Base-by-base conservation (phyloP, 2,888 invertebrate genomes). In the Ectropis crepuscularia region DNA sequence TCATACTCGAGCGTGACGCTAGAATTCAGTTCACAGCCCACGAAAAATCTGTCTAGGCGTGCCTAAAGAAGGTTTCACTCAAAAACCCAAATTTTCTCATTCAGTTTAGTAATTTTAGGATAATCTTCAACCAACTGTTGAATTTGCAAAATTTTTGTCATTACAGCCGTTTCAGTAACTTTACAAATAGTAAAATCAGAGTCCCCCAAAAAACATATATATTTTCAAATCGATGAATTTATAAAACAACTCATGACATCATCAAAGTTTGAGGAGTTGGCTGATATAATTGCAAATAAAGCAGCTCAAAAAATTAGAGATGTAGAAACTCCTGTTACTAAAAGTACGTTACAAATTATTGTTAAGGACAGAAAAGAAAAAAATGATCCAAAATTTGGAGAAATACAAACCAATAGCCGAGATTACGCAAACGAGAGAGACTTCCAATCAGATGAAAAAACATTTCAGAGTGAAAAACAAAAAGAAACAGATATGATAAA, bases 241-340 rank as follows among this genome's bases (percentile, higher is more conserved):
- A 74, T 85, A 10, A 74, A 73, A 5, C 74, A 72, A 64, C 55
- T 85, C 8, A 67, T 84, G 11, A 54, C 57, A 2, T 81, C 83
- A 0, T 65, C 77, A 5, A 80, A 75, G 54, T 79, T 85, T 51
- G 74, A 80, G n/a, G 64, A 77, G 54, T 53, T 85, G 0, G 77
- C 76, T 0, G 79, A 81, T 9, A 73, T 74, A 54, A 79, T 85
- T 43, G 83, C 82, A 7, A 75, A 81, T 0, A 81, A 74, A 69
- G 80, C 84, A 5, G 79, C 74, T 5, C 67, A 72, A 47, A 81
- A 77, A 69, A 73, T 85, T 0, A 68, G 67, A 45, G 58, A 72
- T 5, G 60, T 74, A 6, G 72, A 28, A 49, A 68, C 38, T 37
- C n/a, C 43, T 53, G 45, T 7, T 50, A 65, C 53, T 54, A 45